Evolutionary conservation across 2,888 invertebrate species (phyloP).

Genomic region (Hipparchia semele): DNA sequence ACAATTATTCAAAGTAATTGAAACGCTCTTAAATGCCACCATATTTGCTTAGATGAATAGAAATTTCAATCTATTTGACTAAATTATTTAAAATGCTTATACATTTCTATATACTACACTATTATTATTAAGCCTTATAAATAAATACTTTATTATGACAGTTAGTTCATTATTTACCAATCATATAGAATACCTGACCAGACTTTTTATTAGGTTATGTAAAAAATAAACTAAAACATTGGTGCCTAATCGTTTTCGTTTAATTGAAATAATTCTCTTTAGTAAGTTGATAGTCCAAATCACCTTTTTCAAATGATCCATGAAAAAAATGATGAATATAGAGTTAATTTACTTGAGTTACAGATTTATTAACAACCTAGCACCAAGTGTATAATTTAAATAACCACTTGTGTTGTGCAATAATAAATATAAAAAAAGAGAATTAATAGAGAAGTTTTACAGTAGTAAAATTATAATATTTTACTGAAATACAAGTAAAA

Average conservation of each 20-base stretch:
- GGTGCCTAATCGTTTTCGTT: not conserved
- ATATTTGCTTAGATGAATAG: slow-evolving; percentile 1
- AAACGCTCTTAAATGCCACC: not conserved
- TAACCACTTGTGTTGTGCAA: too few species aligned
- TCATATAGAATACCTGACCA: not conserved
- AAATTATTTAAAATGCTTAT: not conserved
- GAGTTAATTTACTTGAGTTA: not conserved
- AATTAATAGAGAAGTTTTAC: too few species aligned
- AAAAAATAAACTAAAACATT: slow-evolving; percentile 4
- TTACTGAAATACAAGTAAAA: too few species aligned
- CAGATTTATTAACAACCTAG: not conserved
- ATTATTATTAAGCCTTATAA: slow-evolving; percentile 10
- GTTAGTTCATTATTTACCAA: not conserved
- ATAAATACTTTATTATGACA: not conserved
- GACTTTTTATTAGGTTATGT: not conserved
- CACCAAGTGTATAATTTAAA: not conserved
- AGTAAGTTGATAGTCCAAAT: not conserved
- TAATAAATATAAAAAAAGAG: not conserved
- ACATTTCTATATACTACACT: not conserved
- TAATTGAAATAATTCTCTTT: not conserved
- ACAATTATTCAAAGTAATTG: not conserved
- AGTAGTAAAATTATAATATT: too few species aligned
- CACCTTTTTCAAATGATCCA: not conserved
- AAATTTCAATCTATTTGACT: slow-evolving; percentile 6
- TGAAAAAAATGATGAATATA: not conserved